These are phyloP conservation scores for Cotesia vestalis DNA, from an alignment of 1,140 invertebrate species.

Conservation along the genomic window DNA sequence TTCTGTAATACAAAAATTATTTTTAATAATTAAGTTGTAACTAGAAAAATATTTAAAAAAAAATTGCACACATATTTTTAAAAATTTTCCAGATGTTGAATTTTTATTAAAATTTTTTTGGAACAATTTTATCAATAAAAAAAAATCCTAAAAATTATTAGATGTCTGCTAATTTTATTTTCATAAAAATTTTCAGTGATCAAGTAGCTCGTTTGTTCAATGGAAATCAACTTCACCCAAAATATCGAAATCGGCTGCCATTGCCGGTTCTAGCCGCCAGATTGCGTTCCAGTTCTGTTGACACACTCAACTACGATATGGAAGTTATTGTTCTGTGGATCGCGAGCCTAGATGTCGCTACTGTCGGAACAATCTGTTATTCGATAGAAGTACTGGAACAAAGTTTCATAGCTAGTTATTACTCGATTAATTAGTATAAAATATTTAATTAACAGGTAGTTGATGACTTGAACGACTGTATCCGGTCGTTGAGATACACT, in stretches of 20 bases:
- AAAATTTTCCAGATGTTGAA: too few relatives aligned
- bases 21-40: too few relatives aligned
- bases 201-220: conserved; percentile 56
- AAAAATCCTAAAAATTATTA: too few relatives aligned
- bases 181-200: conserved; percentile 35
- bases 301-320: conserved; percentile 43
- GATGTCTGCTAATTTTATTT: too few relatives aligned
- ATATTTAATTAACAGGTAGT: conserved; percentile 48
- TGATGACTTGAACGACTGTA: conserved; percentile 52
- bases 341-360: conserved; percentile 57
- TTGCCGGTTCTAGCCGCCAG: conserved; percentile 56
- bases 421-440: neutral
- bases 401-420: neutral
- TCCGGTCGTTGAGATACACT: conserved; percentile 58
- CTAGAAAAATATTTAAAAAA: too few relatives aligned
- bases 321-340: conserved; percentile 59
- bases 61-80: too few relatives aligned
- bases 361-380: conserved; percentile 49
- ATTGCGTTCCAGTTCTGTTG: conserved; percentile 43
- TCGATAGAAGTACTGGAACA: conserved; percentile 55
- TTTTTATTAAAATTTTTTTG: too few relatives aligned
- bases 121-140: too few relatives aligned
- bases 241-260: conserved; percentile 58
- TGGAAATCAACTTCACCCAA: conserved; percentile 55
- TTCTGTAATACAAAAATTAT: too few relatives aligned